phyloP scores from a whole-genome alignment of 1,140 invertebrate genomes.

The Zaprionus lachaisei region DNA sequence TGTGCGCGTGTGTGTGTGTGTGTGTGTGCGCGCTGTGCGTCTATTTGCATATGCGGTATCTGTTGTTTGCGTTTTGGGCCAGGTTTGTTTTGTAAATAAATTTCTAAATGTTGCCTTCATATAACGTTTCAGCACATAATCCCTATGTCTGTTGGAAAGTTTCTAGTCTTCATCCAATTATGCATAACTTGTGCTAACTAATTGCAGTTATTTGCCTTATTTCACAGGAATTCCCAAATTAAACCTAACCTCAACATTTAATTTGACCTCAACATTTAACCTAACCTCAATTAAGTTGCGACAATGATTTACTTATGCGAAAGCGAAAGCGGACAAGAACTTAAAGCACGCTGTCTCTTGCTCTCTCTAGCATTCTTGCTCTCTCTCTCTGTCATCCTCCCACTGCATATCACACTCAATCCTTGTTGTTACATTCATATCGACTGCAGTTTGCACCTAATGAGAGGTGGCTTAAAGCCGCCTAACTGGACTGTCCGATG shows the following conservation, averaged over 20 bases:
- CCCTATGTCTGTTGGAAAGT: not conserved
- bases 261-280: not conserved
- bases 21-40: slow-evolving; percentile 30
- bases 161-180: not conserved
- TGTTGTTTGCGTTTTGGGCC: slow-evolving; percentile 63
- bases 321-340: slow-evolving; percentile 21
- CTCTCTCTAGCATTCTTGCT: not conserved
- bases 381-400: slow-evolving; percentile 6
- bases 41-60: slow-evolving; percentile 60
- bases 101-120: slow-evolving; percentile 20
- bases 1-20: slow-evolving; percentile 1
- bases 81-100: slow-evolving; percentile 72
- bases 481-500: slow-evolving; percentile 27
- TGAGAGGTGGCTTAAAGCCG: slow-evolving; percentile 36
- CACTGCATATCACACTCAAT: slow-evolving; percentile 7
- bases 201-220: not conserved
- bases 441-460: slow-evolving; percentile 16
- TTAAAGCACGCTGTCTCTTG: not conserved
- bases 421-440: not conserved
- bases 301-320: slow-evolving; percentile 7
- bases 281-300: slow-evolving; percentile 1
- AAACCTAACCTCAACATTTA: not conserved
- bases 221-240: not conserved
- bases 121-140: not conserved
- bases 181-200: not conserved